Conservation (phyloP, 2,888 invertebrate species). For the Chalcosyrphus nemorum region DNA sequence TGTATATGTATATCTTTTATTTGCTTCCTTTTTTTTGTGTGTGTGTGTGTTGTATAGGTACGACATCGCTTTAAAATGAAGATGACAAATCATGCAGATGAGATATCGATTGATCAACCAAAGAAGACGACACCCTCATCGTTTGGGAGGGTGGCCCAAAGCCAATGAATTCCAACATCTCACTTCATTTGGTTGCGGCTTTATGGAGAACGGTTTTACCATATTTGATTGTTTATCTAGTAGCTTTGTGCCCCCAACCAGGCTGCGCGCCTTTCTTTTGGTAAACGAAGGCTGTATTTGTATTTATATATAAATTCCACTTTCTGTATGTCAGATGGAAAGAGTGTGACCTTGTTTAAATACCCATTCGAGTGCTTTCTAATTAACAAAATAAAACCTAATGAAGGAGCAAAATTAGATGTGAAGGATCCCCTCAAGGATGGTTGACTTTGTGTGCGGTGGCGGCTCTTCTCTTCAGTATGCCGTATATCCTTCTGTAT, state of each 20-base stretch:
- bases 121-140: constrained; percentile 19
- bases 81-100: constrained; percentile 36
- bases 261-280: neutral
- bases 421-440: neutral
- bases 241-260: neutral
- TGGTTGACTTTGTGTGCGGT: neutral
- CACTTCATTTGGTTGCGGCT: constrained; percentile 39
- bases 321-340: neutral
- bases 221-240: constrained; percentile 48
- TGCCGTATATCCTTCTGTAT: no score
- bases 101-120: constrained; percentile 39
- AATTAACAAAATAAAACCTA: constrained; percentile 27
- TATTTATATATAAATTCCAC: neutral
- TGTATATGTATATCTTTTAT: no score
- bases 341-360: constrained; percentile 13
- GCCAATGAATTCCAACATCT: constrained; percentile 19
- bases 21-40: neutral
- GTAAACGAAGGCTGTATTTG: neutral
- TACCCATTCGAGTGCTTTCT: constrained; percentile 29
- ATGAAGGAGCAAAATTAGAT: constrained; percentile 32
- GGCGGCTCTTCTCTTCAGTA: neutral
- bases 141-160: neutral
- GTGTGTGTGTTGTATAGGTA: no score
- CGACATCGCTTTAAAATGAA: constrained; percentile 5
- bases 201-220: constrained; percentile 31